Evolutionary conservation across 2,113 vertebrate species (phyloP).

Genomic region (Crotalus helleri): DNA sequence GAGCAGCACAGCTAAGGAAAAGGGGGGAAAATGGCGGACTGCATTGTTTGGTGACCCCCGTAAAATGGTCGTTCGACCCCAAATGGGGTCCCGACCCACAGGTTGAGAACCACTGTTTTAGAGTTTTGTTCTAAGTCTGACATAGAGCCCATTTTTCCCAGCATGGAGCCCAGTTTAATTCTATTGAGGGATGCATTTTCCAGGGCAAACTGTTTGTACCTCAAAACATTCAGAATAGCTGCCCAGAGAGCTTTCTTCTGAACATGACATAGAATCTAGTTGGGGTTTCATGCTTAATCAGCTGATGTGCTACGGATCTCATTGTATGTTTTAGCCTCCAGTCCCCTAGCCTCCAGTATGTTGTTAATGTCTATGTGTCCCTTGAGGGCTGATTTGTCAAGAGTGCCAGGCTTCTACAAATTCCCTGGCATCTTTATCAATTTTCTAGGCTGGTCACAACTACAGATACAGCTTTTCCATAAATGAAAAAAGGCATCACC

Average conservation of each 20-base stretch:
- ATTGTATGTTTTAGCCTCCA: conserved; percentile 8
- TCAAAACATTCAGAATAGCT: background rate
- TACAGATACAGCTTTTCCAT: background rate
- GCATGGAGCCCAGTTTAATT: background rate
- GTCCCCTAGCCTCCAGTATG: background rate
- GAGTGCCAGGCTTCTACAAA: background rate
- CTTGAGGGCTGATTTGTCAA: no score
- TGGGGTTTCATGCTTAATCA: conserved; percentile 23
- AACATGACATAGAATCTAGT: background rate
- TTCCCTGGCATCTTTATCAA: background rate
- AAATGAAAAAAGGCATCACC: background rate
- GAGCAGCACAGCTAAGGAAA: no score
- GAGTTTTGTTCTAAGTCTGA: background rate
- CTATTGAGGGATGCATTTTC: background rate
- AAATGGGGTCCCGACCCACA: no score
- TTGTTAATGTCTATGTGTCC: background rate
- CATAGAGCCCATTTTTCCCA: background rate
- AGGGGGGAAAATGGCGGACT: no score
- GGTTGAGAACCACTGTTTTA: no score
- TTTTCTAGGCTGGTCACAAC: background rate
- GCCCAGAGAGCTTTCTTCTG: background rate
- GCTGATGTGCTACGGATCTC: background rate
- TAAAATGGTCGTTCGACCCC: no score
- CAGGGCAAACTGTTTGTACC: background rate
- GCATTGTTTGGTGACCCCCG: no score